Base-by-base conservation (phyloP, 2,888 invertebrate genomes). In the Prosapia bicincta region DNA sequence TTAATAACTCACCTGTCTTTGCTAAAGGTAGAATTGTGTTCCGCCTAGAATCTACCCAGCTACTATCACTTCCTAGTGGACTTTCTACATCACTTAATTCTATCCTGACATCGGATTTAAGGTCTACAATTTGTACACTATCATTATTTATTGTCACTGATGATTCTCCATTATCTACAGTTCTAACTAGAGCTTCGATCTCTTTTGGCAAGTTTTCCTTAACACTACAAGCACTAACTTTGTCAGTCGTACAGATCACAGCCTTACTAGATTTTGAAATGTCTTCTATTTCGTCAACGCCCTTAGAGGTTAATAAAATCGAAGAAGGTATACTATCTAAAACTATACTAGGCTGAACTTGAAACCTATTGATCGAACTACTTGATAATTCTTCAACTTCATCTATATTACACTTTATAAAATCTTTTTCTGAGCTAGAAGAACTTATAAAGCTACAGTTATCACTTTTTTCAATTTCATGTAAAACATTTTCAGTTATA, bases 51-150 rank as follows among this genome's bases (percentile, higher is more conserved):
- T 81, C 81, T 69, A 80, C 77, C 86, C 88, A 88, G 78, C 89
- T 89, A 79, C 89, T 88, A 0, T 88, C 86, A n/a, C 89, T 90
- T 0, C 87, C 88, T 0, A 88, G 89, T 71, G 84, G 84, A 72
- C 85, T 85, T 24, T 85, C 84, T 7, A 85, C 85, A 77, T 90
- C 90, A 28, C 89, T 79, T n/a, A 74, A 68, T 71, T 80, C 79
- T 26, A 74, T 72, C 30, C 70, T 74, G 67, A 78, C 76, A 30
- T 80, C 80, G 71, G 77, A 75, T 72, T 76, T 78, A 24, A 70
- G 72, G 13, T 74, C 67, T 66, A 76, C 75, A 71, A 71, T 71
- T 75, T 28, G 71, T 71, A 72, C 25, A 66, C 75, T 71, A 72
- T 76, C 78, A 28, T 69, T 75, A 74, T 67, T 76, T 77, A 76